Evolutionary conservation across 2,797 vertebrate species (phyloP), one percentile per base, ranked within the genome.

Genomic region (Pipistrellus kuhlii): DNA sequence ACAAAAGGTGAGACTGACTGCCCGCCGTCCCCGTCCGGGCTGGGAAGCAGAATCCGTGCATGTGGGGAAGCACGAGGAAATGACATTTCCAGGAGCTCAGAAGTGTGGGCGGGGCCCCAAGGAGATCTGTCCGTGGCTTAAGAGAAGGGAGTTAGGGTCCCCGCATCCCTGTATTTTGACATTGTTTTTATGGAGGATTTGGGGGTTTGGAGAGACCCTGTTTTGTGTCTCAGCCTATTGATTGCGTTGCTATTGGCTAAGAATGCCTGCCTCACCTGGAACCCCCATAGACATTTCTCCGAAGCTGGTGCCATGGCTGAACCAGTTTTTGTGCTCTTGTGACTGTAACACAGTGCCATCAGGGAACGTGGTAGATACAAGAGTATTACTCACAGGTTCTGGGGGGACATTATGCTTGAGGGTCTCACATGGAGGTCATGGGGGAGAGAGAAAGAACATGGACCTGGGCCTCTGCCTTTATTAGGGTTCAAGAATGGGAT

Each of bases 1-100:
- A 99, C 99, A 1, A 99, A 99, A 99, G 99, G 99, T 99, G 98
- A 97, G 88, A 25, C 59, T 6, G 25, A 0, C 59, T 1, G 2
- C 30, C 68, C 92, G 23, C 21, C 7, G 11, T 68, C 35, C 8
- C 44, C 4, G 14, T 23, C 27, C 62, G 90, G 73, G 25, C 23
- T 81, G 25, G 30, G 76, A 48, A 30, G 53, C 59, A 80, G 69
- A 69, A 23, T 35, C 68, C 84, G 59, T 11, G 46, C 20, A 8
- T 15, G 66, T 3, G 27, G 30, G 71, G 71, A 84, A 82, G 23
- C 38, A 18, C 18, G 35, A 85, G 59, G 91, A 87, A 35, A 64
- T 55, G 85, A 38, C 59, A 41, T 85, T 80, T 94, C 27, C 89
- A 41, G n/a, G 73, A 75, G 17, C 57, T 85, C 35, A 57, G 48